phyloP scores from a whole-genome alignment of 2,113 vertebrate genomes.

The Platanista minor region DNA sequence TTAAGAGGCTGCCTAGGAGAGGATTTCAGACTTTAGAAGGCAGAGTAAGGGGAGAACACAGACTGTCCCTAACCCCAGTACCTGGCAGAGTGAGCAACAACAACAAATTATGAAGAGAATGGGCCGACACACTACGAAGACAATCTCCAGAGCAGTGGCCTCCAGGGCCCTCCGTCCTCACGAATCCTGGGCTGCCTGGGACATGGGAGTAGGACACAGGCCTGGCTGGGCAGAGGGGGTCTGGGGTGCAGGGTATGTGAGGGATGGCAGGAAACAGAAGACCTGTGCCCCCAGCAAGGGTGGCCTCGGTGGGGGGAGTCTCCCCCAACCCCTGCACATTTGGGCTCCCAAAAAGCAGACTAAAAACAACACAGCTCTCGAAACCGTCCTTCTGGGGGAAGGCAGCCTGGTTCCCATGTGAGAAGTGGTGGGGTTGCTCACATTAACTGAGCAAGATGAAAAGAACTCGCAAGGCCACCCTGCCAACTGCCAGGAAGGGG shows the following conservation, averaged over 20 bases:
- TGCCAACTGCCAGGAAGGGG: not conserved
- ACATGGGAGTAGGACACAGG: not conserved
- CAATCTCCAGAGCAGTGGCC: not conserved
- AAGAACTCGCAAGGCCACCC: not conserved
- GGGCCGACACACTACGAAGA: not conserved
- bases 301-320: not conserved
- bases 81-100: not conserved
- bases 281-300: not conserved
- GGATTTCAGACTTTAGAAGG: not conserved
- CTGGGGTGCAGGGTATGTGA: not conserved
- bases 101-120: not conserved
- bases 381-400: not conserved
- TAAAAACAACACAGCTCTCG: not conserved
- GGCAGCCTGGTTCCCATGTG: accelerated
- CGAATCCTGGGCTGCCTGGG: accelerated
- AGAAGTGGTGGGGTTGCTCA: not conserved
- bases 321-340: not conserved
- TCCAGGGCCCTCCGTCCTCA: not conserved
- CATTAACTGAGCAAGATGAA: not conserved
- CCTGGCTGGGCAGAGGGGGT: not conserved
- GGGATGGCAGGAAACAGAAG: not conserved
- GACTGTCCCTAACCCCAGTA: not conserved
- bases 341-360: not conserved
- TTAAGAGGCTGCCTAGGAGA: not conserved
- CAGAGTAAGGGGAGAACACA: not conserved